These are phyloP conservation scores for Euphydryas editha DNA, from an alignment of 2,888 invertebrate species.

Conservation along the genomic window DNA sequence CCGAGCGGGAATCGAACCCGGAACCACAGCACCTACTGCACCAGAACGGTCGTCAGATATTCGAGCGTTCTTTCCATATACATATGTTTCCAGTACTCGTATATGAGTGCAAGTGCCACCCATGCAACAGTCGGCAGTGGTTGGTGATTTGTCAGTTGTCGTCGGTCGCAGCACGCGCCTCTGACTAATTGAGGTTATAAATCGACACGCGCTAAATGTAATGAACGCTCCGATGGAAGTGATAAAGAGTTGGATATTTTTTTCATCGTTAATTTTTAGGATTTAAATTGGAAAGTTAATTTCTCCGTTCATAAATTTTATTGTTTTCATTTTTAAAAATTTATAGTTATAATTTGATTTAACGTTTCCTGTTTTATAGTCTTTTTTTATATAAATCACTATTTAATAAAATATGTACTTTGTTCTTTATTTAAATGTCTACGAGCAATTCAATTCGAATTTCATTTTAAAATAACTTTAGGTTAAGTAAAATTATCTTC, in stretches of 20 bases:
- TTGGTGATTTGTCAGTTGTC: conserved; percentile 75
- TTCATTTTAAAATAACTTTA: no score
- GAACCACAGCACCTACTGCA: no score
- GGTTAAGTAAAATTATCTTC: no score
- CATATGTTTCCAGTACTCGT: conserved; percentile 6
- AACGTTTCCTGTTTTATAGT: not conserved
- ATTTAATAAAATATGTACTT: not conserved
- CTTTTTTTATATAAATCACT: not conserved
- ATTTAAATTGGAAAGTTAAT: conserved; percentile 15
- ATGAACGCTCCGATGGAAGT: conserved; percentile 59
- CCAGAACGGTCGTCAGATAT: no score
- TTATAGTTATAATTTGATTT: not conserved
- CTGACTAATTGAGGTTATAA: conserved; percentile 80
- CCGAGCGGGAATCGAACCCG: no score
- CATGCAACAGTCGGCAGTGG: conserved; percentile 66
- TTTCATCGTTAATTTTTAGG: conserved; percentile 34
- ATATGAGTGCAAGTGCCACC: conserved; percentile 36
- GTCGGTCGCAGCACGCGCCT: conserved; percentile 64
- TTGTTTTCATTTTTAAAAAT: not conserved
- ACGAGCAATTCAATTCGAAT: no score
- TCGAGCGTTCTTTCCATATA: not conserved
- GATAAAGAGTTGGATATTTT: conserved; percentile 42
- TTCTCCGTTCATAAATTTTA: not conserved
- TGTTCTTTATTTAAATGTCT: not conserved
- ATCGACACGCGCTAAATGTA: conserved; percentile 67